Base-by-base conservation (phyloP, 2,888 invertebrate genomes). In the Hydriomena furcata region DNA sequence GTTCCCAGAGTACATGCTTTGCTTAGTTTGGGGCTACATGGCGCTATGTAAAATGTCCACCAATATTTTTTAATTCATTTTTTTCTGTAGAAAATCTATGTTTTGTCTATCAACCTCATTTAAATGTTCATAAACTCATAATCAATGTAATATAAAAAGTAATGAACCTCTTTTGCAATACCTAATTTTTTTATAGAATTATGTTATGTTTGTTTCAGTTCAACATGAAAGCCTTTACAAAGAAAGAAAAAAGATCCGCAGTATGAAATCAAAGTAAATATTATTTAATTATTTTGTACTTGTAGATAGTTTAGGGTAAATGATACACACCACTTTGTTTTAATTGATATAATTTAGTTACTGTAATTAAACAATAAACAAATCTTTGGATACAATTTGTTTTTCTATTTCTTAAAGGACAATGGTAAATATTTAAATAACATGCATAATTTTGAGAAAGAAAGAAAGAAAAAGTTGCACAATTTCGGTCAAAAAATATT, bases 181-280 rank as follows among this genome's bases (percentile, higher is more conserved):
- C 23, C 7, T 23, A 6, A 6, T 1, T 6, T 23, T 30, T 12
- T 12, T 17, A 20, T 32, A n/a, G 2, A 1, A 37, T 1, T 25
- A 8, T 10, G 36, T n/a, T 7, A 6, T 48, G 20, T 51, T 66
- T 60, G 46, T 93, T 94, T 58, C 92, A 96, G 97, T 97, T 71
- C 95, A 94, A 65, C 63, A 79, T 13, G 74, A 80, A 28, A 80
- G 87, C 47, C 44, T 90, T 2, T 90, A 90, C 58, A 82, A 91
- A 66, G 97, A 97, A 75, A 91, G 91, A 65, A 96, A 94, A 79
- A 95, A 94, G 82, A 91, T 97, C 30, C 93, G 95, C 66, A 96
- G 96, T 71, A 84, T 94, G 27, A 87, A 88, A 56, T 81, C 78
- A 25, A 66, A 66, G 37, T 75, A 73, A 52, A 44, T 41, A 20